A percentile compares a stretch with the other conserved stretches of the same genome.
Conservation (phyloP, 2,888 invertebrate species). For the Pycnomerus fuliginosus region DNA sequence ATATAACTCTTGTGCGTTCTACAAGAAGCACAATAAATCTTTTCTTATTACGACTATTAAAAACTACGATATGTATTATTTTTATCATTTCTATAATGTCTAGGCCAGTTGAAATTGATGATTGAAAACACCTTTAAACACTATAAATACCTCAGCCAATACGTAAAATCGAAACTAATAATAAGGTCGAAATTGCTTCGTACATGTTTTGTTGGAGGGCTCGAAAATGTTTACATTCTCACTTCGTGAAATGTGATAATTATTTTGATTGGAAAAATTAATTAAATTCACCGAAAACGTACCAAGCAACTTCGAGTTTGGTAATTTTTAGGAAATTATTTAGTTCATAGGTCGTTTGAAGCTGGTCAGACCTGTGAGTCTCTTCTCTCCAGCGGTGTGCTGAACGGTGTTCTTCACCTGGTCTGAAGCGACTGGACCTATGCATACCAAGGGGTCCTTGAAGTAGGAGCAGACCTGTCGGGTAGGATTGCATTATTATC, state of each 20-base stretch:
- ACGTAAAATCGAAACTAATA: constrained; percentile 22
- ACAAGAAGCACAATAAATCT: constrained; percentile 25
- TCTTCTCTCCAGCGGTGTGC: constrained; percentile 80
- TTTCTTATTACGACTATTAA: constrained; percentile 21
- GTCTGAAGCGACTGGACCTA: constrained; percentile 80
- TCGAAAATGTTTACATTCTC: constrained; percentile 21
- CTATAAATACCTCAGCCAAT: constrained; percentile 50
- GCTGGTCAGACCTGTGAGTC: constrained; percentile 60
- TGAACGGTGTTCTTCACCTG: constrained; percentile 70
- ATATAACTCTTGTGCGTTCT: constrained; percentile 34
- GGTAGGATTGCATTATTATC: neutral
- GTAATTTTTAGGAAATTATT: constrained; percentile 14
- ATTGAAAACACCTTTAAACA: constrained; percentile 42
- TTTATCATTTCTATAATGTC: constrained; percentile 33
- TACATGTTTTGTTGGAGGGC: constrained; percentile 29
- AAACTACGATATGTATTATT: constrained; percentile 36
- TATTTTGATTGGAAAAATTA: constrained; percentile 4
- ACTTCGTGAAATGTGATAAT: neutral
- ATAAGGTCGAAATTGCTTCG: constrained; percentile 2
- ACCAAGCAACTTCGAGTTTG: too few species aligned
- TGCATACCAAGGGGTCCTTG: constrained; percentile 84
- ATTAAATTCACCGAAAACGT: too few species aligned
- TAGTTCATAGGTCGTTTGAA: constrained; percentile 56
- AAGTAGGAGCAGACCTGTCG: constrained; percentile 84
- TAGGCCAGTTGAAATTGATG: constrained; percentile 46